Conservation (phyloP, 2,797 vertebrate species). For the Gallinago solitaria region DNA sequence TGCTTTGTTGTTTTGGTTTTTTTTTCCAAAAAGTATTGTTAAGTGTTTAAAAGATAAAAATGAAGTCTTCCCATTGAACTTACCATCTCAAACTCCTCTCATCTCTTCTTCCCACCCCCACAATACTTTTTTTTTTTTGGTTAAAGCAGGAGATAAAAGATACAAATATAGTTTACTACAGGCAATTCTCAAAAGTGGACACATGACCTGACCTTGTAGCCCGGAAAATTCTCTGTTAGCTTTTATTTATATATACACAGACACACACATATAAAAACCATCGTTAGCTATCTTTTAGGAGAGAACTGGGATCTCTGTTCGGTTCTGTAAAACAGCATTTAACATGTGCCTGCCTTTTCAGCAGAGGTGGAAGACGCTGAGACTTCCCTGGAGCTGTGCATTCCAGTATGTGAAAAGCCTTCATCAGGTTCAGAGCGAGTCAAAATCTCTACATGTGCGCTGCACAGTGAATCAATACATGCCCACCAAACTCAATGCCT, state of each 20-base stretch:
- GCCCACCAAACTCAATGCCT: background rate
- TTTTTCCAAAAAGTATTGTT: rapidly evolving
- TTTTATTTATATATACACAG: background rate
- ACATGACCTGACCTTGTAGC: background rate
- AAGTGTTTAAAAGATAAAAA: background rate
- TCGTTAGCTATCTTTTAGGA: background rate
- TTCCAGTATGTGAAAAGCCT: background rate
- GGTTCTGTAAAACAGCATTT: background rate
- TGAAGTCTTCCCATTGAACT: background rate
- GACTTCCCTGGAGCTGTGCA: background rate
- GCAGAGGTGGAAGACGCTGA: background rate
- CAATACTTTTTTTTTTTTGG: background rate
- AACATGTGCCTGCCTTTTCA: background rate
- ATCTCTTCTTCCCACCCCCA: rapidly evolving
- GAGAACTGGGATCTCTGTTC: background rate
- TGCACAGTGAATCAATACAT: background rate
- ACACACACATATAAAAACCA: background rate
- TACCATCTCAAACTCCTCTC: background rate
- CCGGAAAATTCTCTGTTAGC: background rate
- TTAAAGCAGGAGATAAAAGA: background rate
- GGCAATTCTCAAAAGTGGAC: background rate
- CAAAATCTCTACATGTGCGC: background rate
- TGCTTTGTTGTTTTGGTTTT: background rate
- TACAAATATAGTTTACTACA: background rate
- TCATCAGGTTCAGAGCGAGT: background rate